Evolutionary conservation across 2,113 vertebrate genomes (phyloP), one percentile per base, ranked within the genome.

Genomic region (Onychostoma macrolepis): DNA sequence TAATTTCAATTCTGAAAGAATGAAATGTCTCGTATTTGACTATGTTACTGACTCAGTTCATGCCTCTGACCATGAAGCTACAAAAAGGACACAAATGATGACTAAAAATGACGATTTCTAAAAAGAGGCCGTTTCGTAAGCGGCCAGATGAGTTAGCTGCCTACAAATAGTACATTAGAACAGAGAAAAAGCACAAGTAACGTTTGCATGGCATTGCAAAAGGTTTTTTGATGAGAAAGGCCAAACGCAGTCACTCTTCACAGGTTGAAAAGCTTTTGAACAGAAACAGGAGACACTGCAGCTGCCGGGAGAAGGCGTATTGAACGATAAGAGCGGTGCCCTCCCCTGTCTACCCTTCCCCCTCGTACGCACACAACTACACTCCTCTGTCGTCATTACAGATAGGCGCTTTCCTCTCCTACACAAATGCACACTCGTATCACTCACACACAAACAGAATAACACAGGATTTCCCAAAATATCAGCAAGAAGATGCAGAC

Each of bases 361-460:
- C 89, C 78, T 26, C 88, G 87, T 87, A 90, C 75, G 78, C 43
- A 88, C 89, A 90, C 90, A 91, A 90, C 83, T 2, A 19, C 79
- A 86, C 87, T 92, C 89, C 90, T 93, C 89, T 92, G 89, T 88
- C 92, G 88, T 93, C 92, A 86, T 90, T 58, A 87, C 90, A 90
- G 90, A 82, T 85, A 78, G 77, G 84, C n/a, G 80, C 83, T 89
- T 80, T 90, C 89, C 87, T 91, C 86, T 90, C 91, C 83, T 63
- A 87, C 24, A 85, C 85, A 81, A 30, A 85, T 61, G 28, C 77
- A 85, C 78, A 83, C 80, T 84, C 88, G 61, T 36, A 71, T 81
- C 71, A 69, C 84, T 87, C 88, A 50, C 72, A 78, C 56, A 86
- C 79, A 77, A 30, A 45, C 67, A 56, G 67, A 75, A 84, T 28